Conservation (phyloP, 2,797 vertebrate species). For the Perodicticus potto region DNA sequence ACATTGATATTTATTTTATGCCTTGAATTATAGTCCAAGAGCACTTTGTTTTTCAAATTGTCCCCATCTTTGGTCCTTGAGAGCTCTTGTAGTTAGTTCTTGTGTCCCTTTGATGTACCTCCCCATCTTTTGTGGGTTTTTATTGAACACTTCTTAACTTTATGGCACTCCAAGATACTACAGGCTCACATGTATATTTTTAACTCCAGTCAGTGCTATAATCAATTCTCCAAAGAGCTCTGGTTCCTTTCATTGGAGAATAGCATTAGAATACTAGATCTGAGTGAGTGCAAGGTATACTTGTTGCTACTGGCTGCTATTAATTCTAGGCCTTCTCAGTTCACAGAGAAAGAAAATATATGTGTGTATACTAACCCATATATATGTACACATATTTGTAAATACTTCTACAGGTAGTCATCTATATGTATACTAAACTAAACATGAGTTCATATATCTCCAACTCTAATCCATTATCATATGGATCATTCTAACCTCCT, state of each 20-base stretch:
- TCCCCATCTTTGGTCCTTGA: neutral
- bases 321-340: conserved; percentile 22
- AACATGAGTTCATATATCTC: conserved; percentile 1
- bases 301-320: neutral
- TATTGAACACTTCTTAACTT: conserved; percentile 48
- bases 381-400: neutral
- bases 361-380: neutral
- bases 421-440: conserved; percentile 21
- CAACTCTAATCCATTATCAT: conserved; percentile 9
- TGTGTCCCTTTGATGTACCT: neutral
- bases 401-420: conserved; percentile 24
- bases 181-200: neutral
- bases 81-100: conserved; percentile 37
- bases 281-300: neutral
- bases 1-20: conserved; percentile 36
- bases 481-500: neutral
- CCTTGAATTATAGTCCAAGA: conserved; percentile 11
- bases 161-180: conserved; percentile 19
- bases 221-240: conserved; percentile 1
- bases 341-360: conserved; percentile 37
- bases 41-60: conserved; percentile 40
- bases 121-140: neutral
- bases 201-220: neutral
- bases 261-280: conserved; percentile 7
- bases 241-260: neutral